Evolutionary conservation across 1,140 invertebrate genomes (phyloP), one percentile per base, ranked within the genome.

Genomic region (Nephotettix cincticeps): DNA sequence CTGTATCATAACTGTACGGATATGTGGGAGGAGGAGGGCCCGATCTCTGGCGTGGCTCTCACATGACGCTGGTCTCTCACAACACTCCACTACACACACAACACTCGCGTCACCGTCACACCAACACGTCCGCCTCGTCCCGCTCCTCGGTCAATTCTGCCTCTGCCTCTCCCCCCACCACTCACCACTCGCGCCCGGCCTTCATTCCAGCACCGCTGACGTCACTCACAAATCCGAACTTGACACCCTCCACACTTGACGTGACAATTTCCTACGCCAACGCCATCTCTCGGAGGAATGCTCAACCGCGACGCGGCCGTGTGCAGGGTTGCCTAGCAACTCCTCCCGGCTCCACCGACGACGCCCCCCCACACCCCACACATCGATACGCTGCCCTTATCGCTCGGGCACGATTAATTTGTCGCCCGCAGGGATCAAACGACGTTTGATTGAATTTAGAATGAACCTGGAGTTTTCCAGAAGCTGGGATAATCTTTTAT

Each of bases 201-300:
- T 69, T 69, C 67, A 69, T 69, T 69, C 67, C 67, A 56, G 67
- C 30, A 32, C 25, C 29, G 28, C 28, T 69, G 47, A 69, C 47
- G 47, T 23, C 67, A 69, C 67, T 17, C 67, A 54, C 66, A 68
- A 64, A 64, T 64, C 66, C 66, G 47, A 68, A 68, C 43, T 68
- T 68, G 43, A 47, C 47, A 51, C 66, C 47, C 45, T 68, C 4
- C 66, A 47, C 27, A 51, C 66, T 21, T 64, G 29, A 64, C 61
- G 61, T 29, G 29, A 64, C 61, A 64, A 64, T 58, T 1, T 61
- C 56, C 56, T 61, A 64, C 61, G 61, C 61, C 61, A 64, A 64
- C 61, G 61, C 61, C 28, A 64, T 64, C 61, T 64, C 29, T 64
- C 30, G 61, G 28, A n/a, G 61, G 30, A 64, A 23, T 32, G 28